Conservation (phyloP, 2,888 invertebrate species). For the Tinea trinotella region DNA sequence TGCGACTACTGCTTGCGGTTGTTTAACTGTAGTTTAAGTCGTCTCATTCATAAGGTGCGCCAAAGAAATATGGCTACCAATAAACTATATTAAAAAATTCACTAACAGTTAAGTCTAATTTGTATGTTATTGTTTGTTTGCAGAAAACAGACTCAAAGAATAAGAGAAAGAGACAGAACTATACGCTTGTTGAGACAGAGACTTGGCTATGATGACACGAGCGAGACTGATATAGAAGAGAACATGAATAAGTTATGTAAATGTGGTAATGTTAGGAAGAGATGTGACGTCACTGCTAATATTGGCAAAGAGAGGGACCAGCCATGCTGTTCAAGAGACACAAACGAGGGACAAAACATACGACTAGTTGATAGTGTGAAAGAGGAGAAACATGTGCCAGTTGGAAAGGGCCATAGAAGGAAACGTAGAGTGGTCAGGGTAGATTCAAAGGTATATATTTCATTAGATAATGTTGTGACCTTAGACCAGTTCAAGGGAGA, state of each 20-base stretch:
- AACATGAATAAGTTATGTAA: too few relatives aligned
- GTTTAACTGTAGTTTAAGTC: too few relatives aligned
- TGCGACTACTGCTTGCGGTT: too few relatives aligned
- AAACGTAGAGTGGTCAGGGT: background rate
- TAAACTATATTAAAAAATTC: too few relatives aligned
- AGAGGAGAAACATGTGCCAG: background rate
- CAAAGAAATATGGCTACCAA: too few relatives aligned
- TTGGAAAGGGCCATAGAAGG: background rate
- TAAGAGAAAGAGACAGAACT: background rate
- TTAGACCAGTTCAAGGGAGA: too few relatives aligned
- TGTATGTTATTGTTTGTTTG: too few relatives aligned
- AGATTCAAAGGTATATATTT: background rate
- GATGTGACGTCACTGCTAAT: background rate
- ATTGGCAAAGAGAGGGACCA: background rate
- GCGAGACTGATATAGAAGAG: background rate
- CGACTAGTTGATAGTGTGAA: background rate
- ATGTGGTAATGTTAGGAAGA: background rate
- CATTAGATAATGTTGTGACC: background rate
- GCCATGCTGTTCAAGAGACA: background rate
- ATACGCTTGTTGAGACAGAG: background rate
- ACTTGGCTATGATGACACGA: background rate
- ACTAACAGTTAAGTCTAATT: too few relatives aligned
- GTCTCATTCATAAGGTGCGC: too few relatives aligned
- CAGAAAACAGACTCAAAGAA: slow-evolving; percentile 1
- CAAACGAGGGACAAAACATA: background rate